Conservation (phyloP, 2,888 invertebrate species). For the Meta bourneti region DNA sequence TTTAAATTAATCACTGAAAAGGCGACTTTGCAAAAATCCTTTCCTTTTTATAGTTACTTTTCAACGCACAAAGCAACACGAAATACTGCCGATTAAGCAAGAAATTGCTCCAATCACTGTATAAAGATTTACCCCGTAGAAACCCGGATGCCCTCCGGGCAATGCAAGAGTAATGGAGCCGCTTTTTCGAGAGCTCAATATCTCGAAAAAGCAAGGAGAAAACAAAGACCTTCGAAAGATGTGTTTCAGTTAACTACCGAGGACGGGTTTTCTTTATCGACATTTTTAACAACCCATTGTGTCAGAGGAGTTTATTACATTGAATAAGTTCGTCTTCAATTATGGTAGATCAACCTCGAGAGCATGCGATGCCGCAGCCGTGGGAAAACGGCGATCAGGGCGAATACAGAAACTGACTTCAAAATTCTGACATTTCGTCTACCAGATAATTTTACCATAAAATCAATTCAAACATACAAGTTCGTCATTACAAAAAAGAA, state of each 20-base stretch:
- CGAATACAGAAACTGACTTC: too few relatives aligned
- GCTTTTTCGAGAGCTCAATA: not conserved
- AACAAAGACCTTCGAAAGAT: not conserved
- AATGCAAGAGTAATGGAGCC: not conserved
- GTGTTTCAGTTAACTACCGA: not conserved
- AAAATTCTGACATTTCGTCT: too few relatives aligned
- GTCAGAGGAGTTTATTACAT: not conserved
- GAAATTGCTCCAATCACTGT: constrained; percentile 39
- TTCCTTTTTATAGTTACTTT: not conserved
- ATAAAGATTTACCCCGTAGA: not conserved
- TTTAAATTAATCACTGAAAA: not conserved
- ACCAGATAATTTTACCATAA: too few relatives aligned
- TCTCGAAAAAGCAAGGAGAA: not conserved
- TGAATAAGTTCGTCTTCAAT: not conserved
- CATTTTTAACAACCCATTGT: constrained; percentile 5
- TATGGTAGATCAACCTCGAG: not conserved
- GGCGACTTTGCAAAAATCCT: not conserved
- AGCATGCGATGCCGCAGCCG: not conserved
- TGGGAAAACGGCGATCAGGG: not conserved
- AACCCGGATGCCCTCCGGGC: constrained; percentile 52
- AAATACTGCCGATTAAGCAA: constrained; percentile 13
- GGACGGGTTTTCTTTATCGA: not conserved
- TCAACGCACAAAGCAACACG: not conserved
- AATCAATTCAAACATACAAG: too few relatives aligned
- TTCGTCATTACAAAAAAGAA: too few relatives aligned